Evolutionary conservation across 1,140 invertebrate genomes (phyloP), one percentile per base, ranked within the genome.

Genomic region (Rhopalosiphum maidis): DNA sequence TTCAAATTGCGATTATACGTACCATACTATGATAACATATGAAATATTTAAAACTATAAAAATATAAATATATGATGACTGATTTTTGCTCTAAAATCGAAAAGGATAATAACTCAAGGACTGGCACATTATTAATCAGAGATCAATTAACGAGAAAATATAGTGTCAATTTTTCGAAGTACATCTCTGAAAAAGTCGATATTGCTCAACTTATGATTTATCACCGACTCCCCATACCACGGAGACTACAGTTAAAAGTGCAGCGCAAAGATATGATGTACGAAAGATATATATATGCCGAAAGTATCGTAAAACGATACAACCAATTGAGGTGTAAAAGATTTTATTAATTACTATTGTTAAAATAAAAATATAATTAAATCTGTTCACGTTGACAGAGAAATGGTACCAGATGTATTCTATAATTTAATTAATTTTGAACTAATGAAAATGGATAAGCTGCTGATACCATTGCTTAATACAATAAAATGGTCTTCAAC

Each of bases 361-460:
- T 37, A 89, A 5, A 48, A 41, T 30, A 55, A 51, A 22, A 30
- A 89, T 54, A 2, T 54, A 37, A 41, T 90, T 68, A 5, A n/a
- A 41, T 4, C 1, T 30, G 30, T 41, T 85, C 30, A n/a, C 15
- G 5, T 35, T 30, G 0, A 30, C 48, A 93, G 91, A n/a, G 11
- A 43, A 25, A 93, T 86, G 48, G 25, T 93, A 3, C 91, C 91
- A 41, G 35, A 51, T 6, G 18, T 93, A n/a, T 93, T 54, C 22
- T 35, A 41, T 25, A 55, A 86, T 22, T 51, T 93, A 21, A n/a
- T 55, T 0, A 86, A 93, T 55, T 86, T 93, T 1, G 91, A 93
- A 86, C 51, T 93, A 0, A 54, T 93, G 82, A 93, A 93, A 93
- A 22, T 93, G 48, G 91, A 93, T 55, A 93, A 93, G 85, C 22